Evolutionary conservation across 2,888 invertebrate genomes (phyloP).

Genomic region (Linhomoeus sp.): DNA sequence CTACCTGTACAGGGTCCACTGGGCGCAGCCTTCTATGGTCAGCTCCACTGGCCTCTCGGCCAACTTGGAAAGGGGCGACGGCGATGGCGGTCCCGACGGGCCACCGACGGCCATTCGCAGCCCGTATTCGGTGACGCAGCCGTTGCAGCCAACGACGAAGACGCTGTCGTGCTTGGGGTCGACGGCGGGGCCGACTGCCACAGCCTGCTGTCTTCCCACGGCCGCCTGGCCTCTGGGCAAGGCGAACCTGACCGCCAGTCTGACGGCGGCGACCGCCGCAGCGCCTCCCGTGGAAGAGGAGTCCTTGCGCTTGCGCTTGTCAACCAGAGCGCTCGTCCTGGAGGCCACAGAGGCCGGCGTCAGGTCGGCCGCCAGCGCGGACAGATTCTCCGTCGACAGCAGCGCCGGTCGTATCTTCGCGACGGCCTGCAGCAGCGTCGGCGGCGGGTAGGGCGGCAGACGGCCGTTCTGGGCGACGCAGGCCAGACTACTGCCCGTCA

Average conservation of each 20-base stretch:
- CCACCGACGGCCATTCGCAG: constrained; percentile 13
- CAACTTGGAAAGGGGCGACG: neutral
- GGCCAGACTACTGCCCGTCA: constrained; percentile 7
- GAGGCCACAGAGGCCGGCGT: too few relatives aligned
- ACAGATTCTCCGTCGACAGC: constrained; percentile 16
- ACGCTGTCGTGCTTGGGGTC: too few relatives aligned
- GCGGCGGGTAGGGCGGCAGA: constrained; percentile 71
- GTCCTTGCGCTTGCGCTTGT: too few relatives aligned
- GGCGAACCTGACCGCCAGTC: too few relatives aligned
- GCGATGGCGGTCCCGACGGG: constrained; percentile 3
- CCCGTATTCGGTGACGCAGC: constrained; percentile 65
- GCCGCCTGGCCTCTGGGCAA: too few relatives aligned
- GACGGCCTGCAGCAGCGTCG: constrained; percentile 53
- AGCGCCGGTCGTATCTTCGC: constrained; percentile 44
- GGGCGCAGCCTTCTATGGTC: neutral
- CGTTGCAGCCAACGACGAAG: constrained; percentile 69
- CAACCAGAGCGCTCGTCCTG: too few relatives aligned
- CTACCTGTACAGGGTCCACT: neutral
- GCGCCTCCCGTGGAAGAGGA: too few relatives aligned
- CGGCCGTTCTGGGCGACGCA: constrained; percentile 47
- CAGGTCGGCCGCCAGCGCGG: constrained; percentile 22
- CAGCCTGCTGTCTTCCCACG: too few relatives aligned
- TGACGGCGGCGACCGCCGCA: too few relatives aligned
- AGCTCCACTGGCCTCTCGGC: neutral
- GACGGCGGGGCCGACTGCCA: too few relatives aligned